Base-by-base conservation (phyloP, 2,888 invertebrate genomes). In the Eueremaeus valkanovi region DNA sequence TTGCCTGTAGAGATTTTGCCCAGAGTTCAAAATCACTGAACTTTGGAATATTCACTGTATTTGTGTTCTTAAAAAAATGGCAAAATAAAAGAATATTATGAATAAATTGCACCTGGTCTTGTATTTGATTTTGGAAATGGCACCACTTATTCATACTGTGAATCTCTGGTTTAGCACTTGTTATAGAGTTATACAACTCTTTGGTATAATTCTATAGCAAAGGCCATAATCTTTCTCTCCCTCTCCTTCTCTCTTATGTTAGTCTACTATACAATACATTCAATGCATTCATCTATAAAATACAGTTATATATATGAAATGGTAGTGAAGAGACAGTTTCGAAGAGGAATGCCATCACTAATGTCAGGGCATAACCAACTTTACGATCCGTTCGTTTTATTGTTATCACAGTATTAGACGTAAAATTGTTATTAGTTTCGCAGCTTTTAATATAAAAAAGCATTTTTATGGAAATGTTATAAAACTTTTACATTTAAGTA, bases 271-370 rank as follows among this genome's bases (percentile, higher is more conserved):
- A 6, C 6, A n/a, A 11, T 18, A 6, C n/a, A n/a, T n/a, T 51
- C 51, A 6, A 51, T 21, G 6, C 51, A 51, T n/a, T 51, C 5
- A 6, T 11, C 51, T 51, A 51, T 51, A n/a, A 21, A 51, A 18
- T 51, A 51, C 51, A 51, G 21, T 51, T 18, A 18, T n/a, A 51
- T 51, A 18, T 51, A 6, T 11, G n/a, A 51, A 6, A 18, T n/a
- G n/a, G n/a, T n/a, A n/a, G n/a, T n/a, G n/a, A n/a, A 18, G 18
- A 18, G 5, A 51, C 51, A 51, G 51, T 18, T 11, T 40, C n/a
- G n/a, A n/a, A n/a, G 11, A 40, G 40, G 51, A 51, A 51, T 51
- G 51, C 51, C 51, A 51, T 51, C 51, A 51, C 51, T 51, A 51
- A 51, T 51, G 51, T 51, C 18, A 51, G 21, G 9, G 51, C 51